Percentiles rank a stretch among this genome's conserved stretches.
Evolutionary conservation across 2,797 vertebrate genomes (phyloP).

Genomic region (Simalia tracyae): DNA sequence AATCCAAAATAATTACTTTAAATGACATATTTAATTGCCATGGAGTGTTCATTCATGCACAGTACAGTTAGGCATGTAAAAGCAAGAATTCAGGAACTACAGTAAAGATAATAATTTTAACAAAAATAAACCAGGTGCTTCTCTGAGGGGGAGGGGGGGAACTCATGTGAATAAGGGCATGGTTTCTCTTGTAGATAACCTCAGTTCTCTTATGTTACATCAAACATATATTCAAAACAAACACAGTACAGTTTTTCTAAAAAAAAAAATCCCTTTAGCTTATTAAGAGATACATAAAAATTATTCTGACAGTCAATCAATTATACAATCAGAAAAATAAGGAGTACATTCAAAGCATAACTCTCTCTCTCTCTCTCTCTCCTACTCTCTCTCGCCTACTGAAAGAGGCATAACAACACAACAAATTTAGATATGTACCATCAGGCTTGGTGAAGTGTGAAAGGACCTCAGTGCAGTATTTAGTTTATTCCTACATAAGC

Average conservation of each 20-base stretch:
- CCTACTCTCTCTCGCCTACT: neutral
- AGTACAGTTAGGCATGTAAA: neutral
- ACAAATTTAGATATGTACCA: neutral
- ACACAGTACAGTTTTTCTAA: neutral
- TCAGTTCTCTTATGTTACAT: neutral
- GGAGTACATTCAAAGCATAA: neutral
- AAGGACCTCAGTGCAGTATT: neutral
- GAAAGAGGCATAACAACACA: neutral
- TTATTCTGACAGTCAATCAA: neutral
- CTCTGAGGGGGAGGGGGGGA: neutral
- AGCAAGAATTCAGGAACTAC: neutral
- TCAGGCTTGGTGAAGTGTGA: neutral
- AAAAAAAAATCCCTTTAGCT: neutral
- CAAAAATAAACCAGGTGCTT: neutral
- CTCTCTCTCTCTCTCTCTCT: neutral
- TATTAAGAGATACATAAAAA: neutral
- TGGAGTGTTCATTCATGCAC: neutral
- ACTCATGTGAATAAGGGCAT: neutral
- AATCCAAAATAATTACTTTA: constrained; percentile 18
- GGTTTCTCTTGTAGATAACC: neutral
- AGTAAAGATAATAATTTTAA: neutral
- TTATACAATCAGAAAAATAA: neutral
- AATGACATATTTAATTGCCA: neutral
- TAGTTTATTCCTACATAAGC: neutral
- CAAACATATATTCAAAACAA: neutral